Conservation (phyloP, 1,140 invertebrate species). For the Aplysia californica region DNA sequence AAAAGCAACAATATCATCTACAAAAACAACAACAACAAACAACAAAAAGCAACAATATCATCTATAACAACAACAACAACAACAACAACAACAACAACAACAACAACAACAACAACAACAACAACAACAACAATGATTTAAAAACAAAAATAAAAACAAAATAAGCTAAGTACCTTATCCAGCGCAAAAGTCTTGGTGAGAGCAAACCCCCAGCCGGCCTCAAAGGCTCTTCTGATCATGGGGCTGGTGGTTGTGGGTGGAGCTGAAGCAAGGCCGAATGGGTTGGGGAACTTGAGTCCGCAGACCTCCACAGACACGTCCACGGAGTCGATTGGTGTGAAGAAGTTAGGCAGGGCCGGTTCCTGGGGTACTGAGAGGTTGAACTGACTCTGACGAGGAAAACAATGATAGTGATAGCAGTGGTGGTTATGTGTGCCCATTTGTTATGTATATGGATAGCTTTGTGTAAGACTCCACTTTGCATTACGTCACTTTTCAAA, state of each 20-base stretch:
- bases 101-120: not conserved
- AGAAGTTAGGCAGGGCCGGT: constrained; percentile 89
- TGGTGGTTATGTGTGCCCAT: too few species aligned
- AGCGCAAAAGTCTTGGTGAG: constrained; percentile 96
- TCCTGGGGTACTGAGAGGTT: constrained; percentile 74
- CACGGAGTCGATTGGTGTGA: constrained; percentile 91
- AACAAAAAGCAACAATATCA: not conserved
- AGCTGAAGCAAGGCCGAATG: constrained; percentile 96
- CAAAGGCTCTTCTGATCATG: constrained; percentile 95
- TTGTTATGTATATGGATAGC: too few species aligned
- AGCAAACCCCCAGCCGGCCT: constrained; percentile 96
- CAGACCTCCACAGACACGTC: constrained; percentile 93
- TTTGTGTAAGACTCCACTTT: too few species aligned
- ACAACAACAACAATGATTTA: too few species aligned
- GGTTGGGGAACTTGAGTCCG: constrained; percentile 94
- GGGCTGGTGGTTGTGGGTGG: constrained; percentile 93
- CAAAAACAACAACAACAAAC: too few species aligned
- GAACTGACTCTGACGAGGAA: constrained; percentile 65
- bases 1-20: not conserved
- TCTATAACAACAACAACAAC: too few species aligned
- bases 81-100: not conserved
- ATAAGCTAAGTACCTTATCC: constrained; percentile 80
- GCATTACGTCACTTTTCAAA: too few species aligned
- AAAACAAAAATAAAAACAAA: not conserved
- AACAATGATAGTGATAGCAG: too few species aligned